Percentiles rank a stretch among this genome's conserved stretches.
These are phyloP conservation scores for Ageneiosus marmoratus DNA, from an alignment of 2,113 vertebrate species.

Conservation along the genomic window DNA sequence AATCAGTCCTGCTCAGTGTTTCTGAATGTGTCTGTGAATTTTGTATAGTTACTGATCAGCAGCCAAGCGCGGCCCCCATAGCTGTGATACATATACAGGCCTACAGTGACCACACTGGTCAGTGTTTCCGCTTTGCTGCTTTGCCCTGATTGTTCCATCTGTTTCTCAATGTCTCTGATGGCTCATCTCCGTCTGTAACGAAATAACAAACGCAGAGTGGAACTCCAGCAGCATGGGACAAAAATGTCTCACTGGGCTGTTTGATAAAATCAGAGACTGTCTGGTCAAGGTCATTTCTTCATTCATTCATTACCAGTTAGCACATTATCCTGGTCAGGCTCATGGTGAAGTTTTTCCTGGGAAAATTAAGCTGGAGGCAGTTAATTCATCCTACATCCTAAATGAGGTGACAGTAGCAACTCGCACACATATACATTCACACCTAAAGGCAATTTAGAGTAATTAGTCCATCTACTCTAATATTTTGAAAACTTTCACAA, in stretches of 20 bases:
- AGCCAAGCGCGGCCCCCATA: slow-evolving; percentile 62
- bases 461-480: slow-evolving; percentile 1
- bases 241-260: slow-evolving; percentile 17
- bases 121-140: slow-evolving; percentile 55
- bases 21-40: slow-evolving; percentile 61
- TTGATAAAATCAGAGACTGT: slow-evolving; percentile 31
- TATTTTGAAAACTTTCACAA: background rate
- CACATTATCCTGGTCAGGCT: background rate
- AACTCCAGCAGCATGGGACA: slow-evolving; percentile 21
- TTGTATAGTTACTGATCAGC: slow-evolving; percentile 65
- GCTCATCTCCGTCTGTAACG: slow-evolving; percentile 30
- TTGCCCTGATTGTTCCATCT: slow-evolving; percentile 54
- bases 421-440: background rate
- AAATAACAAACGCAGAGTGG: slow-evolving; percentile 4
- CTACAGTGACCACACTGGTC: slow-evolving; percentile 56
- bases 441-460: background rate
- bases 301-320: background rate
- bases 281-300: slow-evolving; percentile 38
- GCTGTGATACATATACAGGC: slow-evolving; percentile 55
- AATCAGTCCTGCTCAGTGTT: slow-evolving; percentile 59
- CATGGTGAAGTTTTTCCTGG: background rate
- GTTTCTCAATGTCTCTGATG: slow-evolving; percentile 51
- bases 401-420: background rate
- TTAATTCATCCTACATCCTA: no score
- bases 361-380: background rate